These are phyloP conservation scores for Pao palembangensis DNA, from an alignment of 2,113 vertebrate genomes.

Conservation along the genomic window DNA sequence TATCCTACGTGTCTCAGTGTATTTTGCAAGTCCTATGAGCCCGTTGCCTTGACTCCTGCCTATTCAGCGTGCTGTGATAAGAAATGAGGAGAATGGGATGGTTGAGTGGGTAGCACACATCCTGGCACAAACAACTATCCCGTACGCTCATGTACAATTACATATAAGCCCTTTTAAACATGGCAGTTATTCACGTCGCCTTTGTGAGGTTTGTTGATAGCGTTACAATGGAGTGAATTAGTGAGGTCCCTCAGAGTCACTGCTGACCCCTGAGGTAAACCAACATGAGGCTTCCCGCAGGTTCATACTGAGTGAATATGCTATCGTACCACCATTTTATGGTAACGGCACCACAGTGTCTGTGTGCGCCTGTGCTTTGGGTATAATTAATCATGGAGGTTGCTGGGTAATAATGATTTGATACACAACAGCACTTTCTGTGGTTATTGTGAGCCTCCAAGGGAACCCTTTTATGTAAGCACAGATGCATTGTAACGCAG, in stretches of 20 bases:
- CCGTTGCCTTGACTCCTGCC: constrained; percentile 21
- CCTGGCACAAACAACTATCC: constrained; percentile 43
- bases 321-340: neutral
- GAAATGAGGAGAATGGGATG: constrained; percentile 53
- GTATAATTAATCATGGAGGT: constrained; percentile 27
- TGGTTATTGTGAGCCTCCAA: constrained; percentile 30
- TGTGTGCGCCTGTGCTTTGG: neutral
- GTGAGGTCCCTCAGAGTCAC: neutral
- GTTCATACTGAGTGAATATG: neutral
- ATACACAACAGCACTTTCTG: constrained; percentile 23
- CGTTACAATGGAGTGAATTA: neutral
- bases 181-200: constrained; percentile 4
- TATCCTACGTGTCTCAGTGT: constrained; percentile 20
- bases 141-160: constrained; percentile 39
- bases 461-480: constrained; percentile 44
- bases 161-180: constrained; percentile 19
- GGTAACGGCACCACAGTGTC: neutral
- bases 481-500: constrained; percentile 29
- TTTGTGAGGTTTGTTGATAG: constrained; percentile 10
- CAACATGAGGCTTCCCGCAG: neutral
- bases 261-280: constrained; percentile 3
- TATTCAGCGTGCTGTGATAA: constrained; percentile 39
- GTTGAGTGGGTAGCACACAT: constrained; percentile 52
- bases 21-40: constrained; percentile 45
- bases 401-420: constrained; percentile 40